These are phyloP conservation scores for Helarctos malayanus DNA, from an alignment of 2,797 vertebrate genomes.

Conservation along the genomic window DNA sequence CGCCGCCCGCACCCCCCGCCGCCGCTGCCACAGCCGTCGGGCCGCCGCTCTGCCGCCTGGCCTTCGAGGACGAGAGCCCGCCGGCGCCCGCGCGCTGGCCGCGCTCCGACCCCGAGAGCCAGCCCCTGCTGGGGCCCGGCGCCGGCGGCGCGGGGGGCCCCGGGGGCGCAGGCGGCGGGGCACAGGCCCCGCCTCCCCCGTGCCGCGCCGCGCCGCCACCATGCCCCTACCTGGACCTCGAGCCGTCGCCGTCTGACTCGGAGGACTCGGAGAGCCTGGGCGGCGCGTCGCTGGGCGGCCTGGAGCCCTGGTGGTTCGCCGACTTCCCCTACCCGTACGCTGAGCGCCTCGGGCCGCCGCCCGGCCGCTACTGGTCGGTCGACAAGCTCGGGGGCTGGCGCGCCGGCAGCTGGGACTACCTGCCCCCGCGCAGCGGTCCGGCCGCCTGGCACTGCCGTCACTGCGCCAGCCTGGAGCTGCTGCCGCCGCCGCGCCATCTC, in stretches of 20 bases:
- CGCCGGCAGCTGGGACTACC: conserved; percentile 86
- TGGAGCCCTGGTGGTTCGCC: conserved; percentile 88
- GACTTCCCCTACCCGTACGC: conserved; percentile 87
- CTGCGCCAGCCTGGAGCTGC: conserved; percentile 88
- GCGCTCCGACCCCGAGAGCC: conserved; percentile 84
- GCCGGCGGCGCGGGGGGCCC: conserved; percentile 58
- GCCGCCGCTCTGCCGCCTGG: conserved; percentile 84
- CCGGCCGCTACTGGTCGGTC: conserved; percentile 95
- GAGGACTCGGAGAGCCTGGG: conserved; percentile 88
- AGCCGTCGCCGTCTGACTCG: conserved; percentile 88
- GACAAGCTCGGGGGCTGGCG: conserved; percentile 93
- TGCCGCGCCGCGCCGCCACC: conserved; percentile 79
- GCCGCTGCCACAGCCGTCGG: conserved; percentile 74
- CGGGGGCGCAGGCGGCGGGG: conserved; percentile 63
- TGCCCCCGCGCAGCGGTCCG: conserved; percentile 83
- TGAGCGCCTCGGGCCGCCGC: conserved; percentile 84
- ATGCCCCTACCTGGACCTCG: conserved; percentile 86
- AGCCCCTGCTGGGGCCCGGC: conserved; percentile 81
- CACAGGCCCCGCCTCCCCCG: conserved; percentile 71
- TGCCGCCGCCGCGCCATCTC: conserved; percentile 86
- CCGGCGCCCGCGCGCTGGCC: conserved; percentile 82
- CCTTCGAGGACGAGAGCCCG: conserved; percentile 88
- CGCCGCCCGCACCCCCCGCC: conserved; percentile 77
- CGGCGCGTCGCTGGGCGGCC: conserved; percentile 84
- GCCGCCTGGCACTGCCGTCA: conserved; percentile 87